These are phyloP conservation scores for Marisa cornuarietis DNA, from an alignment of 1,140 invertebrate genomes.

Conservation along the genomic window DNA sequence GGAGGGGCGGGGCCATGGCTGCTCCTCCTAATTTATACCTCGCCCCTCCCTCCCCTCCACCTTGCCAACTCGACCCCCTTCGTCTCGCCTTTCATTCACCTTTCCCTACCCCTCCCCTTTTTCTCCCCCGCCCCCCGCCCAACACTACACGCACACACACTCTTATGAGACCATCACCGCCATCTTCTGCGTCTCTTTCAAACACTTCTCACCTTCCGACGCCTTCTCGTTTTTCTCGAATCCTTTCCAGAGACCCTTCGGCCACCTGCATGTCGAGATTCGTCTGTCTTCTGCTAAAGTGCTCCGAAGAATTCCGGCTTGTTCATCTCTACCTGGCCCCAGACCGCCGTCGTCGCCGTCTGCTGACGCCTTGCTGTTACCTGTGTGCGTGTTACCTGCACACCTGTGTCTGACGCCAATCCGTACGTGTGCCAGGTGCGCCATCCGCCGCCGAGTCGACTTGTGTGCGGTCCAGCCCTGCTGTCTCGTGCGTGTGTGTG, in stretches of 20 bases:
- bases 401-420: too few species aligned
- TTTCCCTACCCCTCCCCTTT: not conserved
- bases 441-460: too few species aligned
- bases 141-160: not conserved
- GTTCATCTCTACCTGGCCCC: not conserved
- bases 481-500: too few species aligned
- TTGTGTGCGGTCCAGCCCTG: too few species aligned
- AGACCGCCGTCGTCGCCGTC: not conserved
- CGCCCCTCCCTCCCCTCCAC: not conserved
- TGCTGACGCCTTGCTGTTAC: too few species aligned
- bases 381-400: too few species aligned
- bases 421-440: too few species aligned
- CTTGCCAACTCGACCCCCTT: not conserved
- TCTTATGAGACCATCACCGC: not conserved
- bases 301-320: not conserved
- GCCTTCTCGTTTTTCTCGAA: too few species aligned
- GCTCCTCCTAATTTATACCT: not conserved
- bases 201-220: not conserved
- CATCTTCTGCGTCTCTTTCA: not conserved
- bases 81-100: not conserved
- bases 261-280: not conserved
- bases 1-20: not conserved
- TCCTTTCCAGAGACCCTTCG: not conserved
- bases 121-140: slow-evolving; percentile 3
- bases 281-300: not conserved